Conservation (phyloP, 1,140 invertebrate genomes). For the Leptinotarsa defecta region DNA sequence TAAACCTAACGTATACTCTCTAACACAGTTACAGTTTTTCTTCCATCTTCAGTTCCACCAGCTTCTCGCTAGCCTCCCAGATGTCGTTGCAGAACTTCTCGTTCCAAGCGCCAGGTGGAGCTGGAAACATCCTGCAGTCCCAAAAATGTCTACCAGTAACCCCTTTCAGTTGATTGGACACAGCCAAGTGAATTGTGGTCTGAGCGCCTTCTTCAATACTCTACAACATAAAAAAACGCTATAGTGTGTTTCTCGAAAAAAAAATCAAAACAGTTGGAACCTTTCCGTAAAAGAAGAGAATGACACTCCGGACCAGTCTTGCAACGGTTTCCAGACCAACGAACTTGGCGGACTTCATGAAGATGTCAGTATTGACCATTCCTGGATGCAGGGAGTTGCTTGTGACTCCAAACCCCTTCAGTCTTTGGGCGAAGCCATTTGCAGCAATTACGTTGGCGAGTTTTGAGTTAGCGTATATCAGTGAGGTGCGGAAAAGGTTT, state of each 20-base stretch:
- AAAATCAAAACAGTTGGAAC: background rate
- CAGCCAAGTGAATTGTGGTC: conserved; percentile 66
- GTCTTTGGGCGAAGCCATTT: conserved; percentile 49
- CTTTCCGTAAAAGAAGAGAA: conserved; percentile 32
- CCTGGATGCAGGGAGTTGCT: conserved; percentile 63
- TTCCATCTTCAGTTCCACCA: conserved; percentile 40
- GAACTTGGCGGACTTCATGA: conserved; percentile 39
- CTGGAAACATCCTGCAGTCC: conserved; percentile 60
- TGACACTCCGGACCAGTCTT: conserved; percentile 31
- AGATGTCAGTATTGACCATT: conserved; percentile 58
- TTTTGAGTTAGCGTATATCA: conserved; percentile 52
- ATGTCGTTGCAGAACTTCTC: conserved; percentile 46
- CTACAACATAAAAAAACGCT: conserved; percentile 54
- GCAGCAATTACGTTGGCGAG: conserved; percentile 50
- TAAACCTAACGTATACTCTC: too few species aligned
- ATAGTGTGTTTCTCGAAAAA: background rate
- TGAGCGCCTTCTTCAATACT: conserved; percentile 67
- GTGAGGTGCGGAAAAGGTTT: conserved; percentile 33
- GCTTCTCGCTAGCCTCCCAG: conserved; percentile 47
- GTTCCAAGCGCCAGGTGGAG: conserved; percentile 46
- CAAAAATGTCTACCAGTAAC: conserved; percentile 70
- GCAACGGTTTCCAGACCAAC: conserved; percentile 38
- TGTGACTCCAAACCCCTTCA: conserved; percentile 54
- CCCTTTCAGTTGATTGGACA: conserved; percentile 63
- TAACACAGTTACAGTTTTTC: conserved; percentile 36